Base-by-base conservation (phyloP, 2,113 vertebrate genomes). In the Zapus hudsonius region DNA sequence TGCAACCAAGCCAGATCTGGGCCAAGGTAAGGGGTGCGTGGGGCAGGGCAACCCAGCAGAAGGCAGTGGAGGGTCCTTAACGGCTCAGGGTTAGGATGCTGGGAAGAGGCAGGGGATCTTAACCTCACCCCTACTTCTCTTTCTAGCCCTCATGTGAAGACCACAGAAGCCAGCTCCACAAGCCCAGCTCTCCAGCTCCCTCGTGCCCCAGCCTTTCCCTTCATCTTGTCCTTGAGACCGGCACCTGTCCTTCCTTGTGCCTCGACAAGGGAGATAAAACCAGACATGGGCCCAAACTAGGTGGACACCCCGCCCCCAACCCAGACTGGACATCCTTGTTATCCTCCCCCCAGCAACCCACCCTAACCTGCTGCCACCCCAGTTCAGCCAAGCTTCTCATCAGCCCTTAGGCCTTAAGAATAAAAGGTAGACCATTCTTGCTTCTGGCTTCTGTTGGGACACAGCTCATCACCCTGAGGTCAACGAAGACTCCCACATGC, bases 21-120 rank as follows among this genome's bases (percentile, higher is more conserved):
- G 55, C 16, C 94, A 73, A 97, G 69, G 98, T 97, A 79, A 97
- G 87, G 42, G 69, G 25, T 22, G 7, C 36, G 36, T 4, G 63
- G 31, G 61, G 27, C 44, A 25, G 27, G 16, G 27, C 75, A 12
- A 7, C 57, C 0, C 7, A 85, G 47, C 22, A 59, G 59, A 44
- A 22, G 47, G n/a, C 15, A 31, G 55, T 55, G 31, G 42, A 22
- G 27, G 42, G 72, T n/a, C 19, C 52, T 67, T 2, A 33, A 57
- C 33, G 67, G 82, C 57, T 93, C 42, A 64, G 80, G 16, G 44
- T 36, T 25, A 52, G 42, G 64, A 57, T 66, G 57, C 44, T 36
- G 42, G 52, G 29, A 59, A 70, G 63, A 44, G 69, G 25, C 63
- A 76, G 40, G n/a, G 66, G 29, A 75, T 40, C 19, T 47, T 15